Evolutionary conservation across 2,797 vertebrate species (phyloP), one percentile per base, ranked within the genome.

Genomic region (Onychomys torridus): DNA sequence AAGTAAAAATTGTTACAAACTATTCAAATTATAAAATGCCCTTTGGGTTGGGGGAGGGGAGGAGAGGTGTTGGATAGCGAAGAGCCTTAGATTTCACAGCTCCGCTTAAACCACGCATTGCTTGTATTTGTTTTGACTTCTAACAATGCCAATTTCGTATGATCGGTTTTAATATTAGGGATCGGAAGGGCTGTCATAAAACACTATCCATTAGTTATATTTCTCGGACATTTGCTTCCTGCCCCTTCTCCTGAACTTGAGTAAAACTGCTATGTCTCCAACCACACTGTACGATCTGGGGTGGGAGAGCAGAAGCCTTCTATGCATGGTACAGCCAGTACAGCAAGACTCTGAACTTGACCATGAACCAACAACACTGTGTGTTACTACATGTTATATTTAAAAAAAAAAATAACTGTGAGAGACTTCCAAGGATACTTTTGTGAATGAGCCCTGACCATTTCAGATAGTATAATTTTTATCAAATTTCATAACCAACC

Each of bases 41-140:
- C 16, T 34, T 34, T 40, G 5, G n/a, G 2, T 4, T 10, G 27
- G 5, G 5, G 10, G 0, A 2, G 57, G 1, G 1, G 4, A 19
- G 19, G 9, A 32, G 65, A 61, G 12, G 27, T 52, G 13, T 77
- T 12, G 93, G 16, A 3, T 46, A 61, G 7, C 87, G 61, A 83
- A 75, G 67, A 21, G 73, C 63, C 29, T 11, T 71, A 81, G 29
- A 87, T 78, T 78, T 81, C 91, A 63, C 59, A 61, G 49, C 10
- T 90, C 49, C 4, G 92, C 63, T 65, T 7, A 69, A 89, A 88
- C 37, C 9, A 65, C 4, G 61, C 63, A 88, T 75, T 76, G 65
- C 12, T 55, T 19, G 73, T 34, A 71, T 63, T 86, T 91, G 55
- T 49, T 75, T 95, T 85, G 23, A 49, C 2, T 37, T 5, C n/a